Evolutionary conservation across 2,888 invertebrate species (phyloP).

Genomic region (Strigamia transsilvanica): DNA sequence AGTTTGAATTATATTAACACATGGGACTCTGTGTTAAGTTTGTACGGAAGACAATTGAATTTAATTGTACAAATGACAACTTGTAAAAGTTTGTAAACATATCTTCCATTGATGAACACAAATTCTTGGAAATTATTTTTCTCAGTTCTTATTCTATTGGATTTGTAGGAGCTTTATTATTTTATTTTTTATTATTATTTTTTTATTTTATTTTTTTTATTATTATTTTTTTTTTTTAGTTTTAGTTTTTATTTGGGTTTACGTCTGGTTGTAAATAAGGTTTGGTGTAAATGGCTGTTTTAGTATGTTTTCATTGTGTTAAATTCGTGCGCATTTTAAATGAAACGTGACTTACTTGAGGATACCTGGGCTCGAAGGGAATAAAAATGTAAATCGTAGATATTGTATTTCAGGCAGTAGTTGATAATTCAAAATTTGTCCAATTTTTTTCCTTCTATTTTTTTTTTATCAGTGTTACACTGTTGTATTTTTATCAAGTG

Average conservation of each 20-base stretch:
- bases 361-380: constrained; percentile 9
- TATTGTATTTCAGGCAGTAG: constrained; percentile 23
- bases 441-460: not conserved
- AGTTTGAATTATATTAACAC: not conserved
- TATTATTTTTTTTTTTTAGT: not conserved
- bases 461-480: not conserved
- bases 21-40: not conserved
- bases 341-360: not conserved
- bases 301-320: not conserved
- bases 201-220: not conserved
- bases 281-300: constrained; percentile 17
- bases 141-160: not conserved
- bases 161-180: constrained; percentile 12
- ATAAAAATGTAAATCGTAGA: not conserved
- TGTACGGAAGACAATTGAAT: not conserved
- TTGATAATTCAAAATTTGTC: constrained; percentile 1
- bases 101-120: not conserved
- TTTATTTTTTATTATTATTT: not conserved
- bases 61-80: constrained; percentile 14
- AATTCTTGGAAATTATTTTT: not conserved
- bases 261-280: constrained; percentile 7
- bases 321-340: not conserved
- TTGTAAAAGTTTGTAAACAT: constrained; percentile 22
- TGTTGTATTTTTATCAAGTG: constrained; percentile 18
- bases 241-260: constrained; percentile 17